These are phyloP conservation scores for Acromyrmex heyeri DNA, from an alignment of 1,140 invertebrate species.

Conservation along the genomic window DNA sequence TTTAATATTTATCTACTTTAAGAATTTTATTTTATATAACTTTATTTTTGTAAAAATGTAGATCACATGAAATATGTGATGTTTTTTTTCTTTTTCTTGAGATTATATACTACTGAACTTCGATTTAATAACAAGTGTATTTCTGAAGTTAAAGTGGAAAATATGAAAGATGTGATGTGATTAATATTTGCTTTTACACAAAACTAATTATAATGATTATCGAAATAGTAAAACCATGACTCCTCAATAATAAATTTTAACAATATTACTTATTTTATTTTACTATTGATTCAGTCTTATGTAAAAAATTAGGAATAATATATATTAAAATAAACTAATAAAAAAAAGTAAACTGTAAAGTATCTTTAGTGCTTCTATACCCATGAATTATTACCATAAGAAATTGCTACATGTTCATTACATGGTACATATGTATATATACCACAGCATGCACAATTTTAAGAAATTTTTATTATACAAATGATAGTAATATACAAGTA, in stretches of 20 bases:
- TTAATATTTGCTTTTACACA: not conserved
- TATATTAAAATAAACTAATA: constrained; percentile 25
- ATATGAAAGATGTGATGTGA: not conserved
- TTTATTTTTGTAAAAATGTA: constrained; percentile 40
- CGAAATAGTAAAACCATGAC: constrained; percentile 50
- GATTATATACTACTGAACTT: constrained; percentile 36
- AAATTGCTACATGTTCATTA: constrained; percentile 2
- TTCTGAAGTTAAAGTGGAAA: not conserved
- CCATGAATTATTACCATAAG: constrained; percentile 23
- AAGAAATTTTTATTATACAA: constrained; percentile 77
- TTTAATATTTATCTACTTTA: not conserved
- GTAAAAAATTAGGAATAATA: constrained; percentile 8
- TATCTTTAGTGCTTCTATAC: constrained; percentile 15
- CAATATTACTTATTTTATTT: constrained; percentile 39
- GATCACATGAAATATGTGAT: not conserved
- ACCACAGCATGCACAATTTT: constrained; percentile 63
- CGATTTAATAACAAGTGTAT: constrained; percentile 3
- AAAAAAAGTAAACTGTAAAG: constrained; percentile 21
- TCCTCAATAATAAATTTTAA: constrained; percentile 1
- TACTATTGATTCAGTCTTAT: not conserved
- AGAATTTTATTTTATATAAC: constrained; percentile 28
- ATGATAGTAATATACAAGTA: constrained; percentile 75
- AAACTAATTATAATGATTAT: constrained; percentile 12
- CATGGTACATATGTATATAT: not conserved
- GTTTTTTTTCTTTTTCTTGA: not conserved